Evolutionary conservation across 2,888 invertebrate species (phyloP).

Genomic region (Dendrolimus houi): DNA sequence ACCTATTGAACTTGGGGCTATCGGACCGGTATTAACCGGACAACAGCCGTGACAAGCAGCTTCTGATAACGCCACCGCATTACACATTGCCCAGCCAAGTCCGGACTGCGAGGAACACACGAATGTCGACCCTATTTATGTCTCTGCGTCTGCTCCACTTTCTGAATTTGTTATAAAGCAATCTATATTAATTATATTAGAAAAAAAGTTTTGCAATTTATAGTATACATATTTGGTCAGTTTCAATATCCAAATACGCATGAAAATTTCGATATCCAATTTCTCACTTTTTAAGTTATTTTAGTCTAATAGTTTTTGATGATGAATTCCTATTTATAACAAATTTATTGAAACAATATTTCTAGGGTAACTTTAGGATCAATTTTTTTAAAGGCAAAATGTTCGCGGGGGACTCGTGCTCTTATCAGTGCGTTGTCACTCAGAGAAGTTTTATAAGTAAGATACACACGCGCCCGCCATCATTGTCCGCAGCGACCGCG

Average conservation of each 20-base stretch:
- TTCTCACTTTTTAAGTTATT: no score
- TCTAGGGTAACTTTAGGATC: no score
- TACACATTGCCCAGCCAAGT: background rate
- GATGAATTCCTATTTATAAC: no score
- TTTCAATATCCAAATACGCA: no score
- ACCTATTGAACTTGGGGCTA: conserved; percentile 79
- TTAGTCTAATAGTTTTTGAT: no score
- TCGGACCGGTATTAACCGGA: conserved; percentile 75
- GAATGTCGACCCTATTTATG: background rate
- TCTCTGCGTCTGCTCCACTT: background rate
- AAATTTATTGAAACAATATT: no score
- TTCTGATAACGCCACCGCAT: conserved; percentile 46
- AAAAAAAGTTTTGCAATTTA: no score
- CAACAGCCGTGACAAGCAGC: conserved; percentile 66
- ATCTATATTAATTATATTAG: no score
- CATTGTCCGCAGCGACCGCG: conserved; percentile 55
- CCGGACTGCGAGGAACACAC: background rate
- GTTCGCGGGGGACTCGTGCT: conserved; percentile 65
- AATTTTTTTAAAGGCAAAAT: conserved; percentile 9
- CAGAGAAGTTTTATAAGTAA: conserved; percentile 68
- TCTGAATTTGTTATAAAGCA: background rate
- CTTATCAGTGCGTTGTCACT: conserved; percentile 64
- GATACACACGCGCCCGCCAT: conserved; percentile 41
- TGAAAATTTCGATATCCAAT: no score
- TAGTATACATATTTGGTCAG: no score